phyloP scores from a whole-genome alignment of 2,888 invertebrate species.

The Drosophila histrio region DNA sequence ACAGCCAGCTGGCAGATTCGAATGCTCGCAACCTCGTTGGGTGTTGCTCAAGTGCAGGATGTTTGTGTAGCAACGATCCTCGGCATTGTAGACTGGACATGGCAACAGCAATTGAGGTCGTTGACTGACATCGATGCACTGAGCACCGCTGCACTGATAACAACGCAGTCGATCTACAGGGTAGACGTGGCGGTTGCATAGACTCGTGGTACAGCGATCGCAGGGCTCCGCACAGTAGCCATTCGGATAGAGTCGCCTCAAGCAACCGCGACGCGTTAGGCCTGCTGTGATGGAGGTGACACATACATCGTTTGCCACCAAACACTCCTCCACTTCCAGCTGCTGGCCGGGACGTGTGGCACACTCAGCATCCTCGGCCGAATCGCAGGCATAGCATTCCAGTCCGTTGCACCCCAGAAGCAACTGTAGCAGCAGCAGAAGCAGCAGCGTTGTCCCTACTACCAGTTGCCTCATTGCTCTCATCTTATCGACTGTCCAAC shows the following conservation, averaged over 20 bases:
- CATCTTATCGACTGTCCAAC: constrained; percentile 14
- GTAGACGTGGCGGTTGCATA: constrained; percentile 77
- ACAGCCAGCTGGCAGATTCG: constrained; percentile 64
- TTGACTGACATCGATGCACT: constrained; percentile 68
- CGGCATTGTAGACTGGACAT: constrained; percentile 71
- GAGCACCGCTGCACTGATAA: constrained; percentile 76
- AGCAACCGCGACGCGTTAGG: constrained; percentile 75
- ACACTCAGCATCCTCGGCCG: constrained; percentile 71
- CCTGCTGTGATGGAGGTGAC: constrained; percentile 76
- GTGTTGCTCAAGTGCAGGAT: constrained; percentile 69
- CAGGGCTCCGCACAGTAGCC: constrained; percentile 75
- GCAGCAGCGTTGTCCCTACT: constrained; percentile 1
- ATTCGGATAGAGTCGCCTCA: constrained; percentile 68
- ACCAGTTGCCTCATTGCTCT: constrained; percentile 3
- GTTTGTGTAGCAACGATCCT: constrained; percentile 80
- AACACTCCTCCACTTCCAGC: constrained; percentile 77
- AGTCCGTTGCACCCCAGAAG: constrained; percentile 25
- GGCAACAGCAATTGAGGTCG: constrained; percentile 58
- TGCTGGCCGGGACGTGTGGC: constrained; percentile 80
- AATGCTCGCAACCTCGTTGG: constrained; percentile 73
- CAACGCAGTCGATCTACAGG: constrained; percentile 74
- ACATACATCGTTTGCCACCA: constrained; percentile 58
- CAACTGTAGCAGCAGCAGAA: constrained; percentile 13
- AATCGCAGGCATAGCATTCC: constrained; percentile 79
- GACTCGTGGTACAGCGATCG: constrained; percentile 70